These are phyloP conservation scores for Synodontis membranacea DNA, from an alignment of 2,113 vertebrate genomes.

Conservation along the genomic window DNA sequence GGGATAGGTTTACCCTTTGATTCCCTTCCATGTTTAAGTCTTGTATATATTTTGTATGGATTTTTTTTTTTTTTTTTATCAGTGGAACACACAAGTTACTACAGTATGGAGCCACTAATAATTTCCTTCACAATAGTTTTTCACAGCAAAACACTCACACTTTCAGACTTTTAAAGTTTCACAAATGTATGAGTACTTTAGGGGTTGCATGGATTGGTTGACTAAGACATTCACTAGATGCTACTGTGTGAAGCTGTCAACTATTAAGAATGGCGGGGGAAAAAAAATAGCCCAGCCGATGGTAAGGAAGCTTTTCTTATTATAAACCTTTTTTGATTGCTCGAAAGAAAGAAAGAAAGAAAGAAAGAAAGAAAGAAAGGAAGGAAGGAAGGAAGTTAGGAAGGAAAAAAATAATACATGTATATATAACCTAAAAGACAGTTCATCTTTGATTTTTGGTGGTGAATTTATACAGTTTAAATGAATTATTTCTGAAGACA, in stretches of 20 bases:
- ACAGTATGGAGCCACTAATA: not conserved
- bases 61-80: too few relatives aligned
- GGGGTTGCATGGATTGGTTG: not conserved
- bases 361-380: not conserved
- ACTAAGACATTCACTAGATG: not conserved
- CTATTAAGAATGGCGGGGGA: not conserved
- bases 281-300: not conserved
- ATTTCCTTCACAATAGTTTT: not conserved
- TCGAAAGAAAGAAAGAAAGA: not conserved
- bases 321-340: not conserved
- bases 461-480: not conserved
- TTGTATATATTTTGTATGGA: too few relatives aligned
- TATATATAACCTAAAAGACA: not conserved
- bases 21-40: too few relatives aligned
- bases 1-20: too few relatives aligned
- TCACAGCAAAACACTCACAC: not conserved
- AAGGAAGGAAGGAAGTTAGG: not conserved
- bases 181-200: not conserved
- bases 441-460: not conserved
- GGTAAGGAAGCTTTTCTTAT: not conserved
- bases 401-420: not conserved
- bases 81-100: too few relatives aligned
- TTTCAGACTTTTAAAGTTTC: not conserved
- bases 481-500: constrained; percentile 30
- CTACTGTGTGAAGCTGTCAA: not conserved